Conservation (phyloP, 2,888 invertebrate species). For the Cosmorhoe ocellata region DNA sequence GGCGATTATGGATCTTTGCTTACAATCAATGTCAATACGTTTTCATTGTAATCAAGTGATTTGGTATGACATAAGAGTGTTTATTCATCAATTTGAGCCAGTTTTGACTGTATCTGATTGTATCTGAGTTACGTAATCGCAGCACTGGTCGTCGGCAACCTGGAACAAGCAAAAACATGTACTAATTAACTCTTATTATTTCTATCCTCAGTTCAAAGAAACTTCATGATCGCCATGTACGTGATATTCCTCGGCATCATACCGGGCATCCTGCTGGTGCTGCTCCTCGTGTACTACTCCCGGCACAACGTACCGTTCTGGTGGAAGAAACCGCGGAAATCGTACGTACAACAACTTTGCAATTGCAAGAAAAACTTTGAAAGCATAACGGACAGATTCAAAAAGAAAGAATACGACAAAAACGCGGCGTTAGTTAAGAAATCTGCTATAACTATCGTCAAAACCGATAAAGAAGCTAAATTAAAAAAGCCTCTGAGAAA, state of each 20-base stretch:
- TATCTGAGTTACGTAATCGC: no score
- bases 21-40: no score
- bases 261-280: conserved; percentile 86
- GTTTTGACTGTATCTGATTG: no score
- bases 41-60: no score
- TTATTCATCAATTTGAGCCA: no score
- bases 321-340: conserved; percentile 78
- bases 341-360: conserved; percentile 68
- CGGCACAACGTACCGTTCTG: conserved; percentile 84
- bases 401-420: conserved; percentile 30
- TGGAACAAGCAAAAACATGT: no score
- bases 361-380: conserved; percentile 29
- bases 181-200: no score
- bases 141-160: no score
- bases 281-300: conserved; percentile 89
- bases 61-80: no score
- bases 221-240: conserved; percentile 91
- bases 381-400: conserved; percentile 32
- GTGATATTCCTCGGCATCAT: conserved; percentile 94
- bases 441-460: not conserved
- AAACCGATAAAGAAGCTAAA: conserved; percentile 19
- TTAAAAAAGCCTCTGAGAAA: not conserved
- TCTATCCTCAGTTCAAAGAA: conserved; percentile 84
- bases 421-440: not conserved
- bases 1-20: no score